phyloP scores from a whole-genome alignment of 2,888 invertebrate species.

The Elegia similella region DNA sequence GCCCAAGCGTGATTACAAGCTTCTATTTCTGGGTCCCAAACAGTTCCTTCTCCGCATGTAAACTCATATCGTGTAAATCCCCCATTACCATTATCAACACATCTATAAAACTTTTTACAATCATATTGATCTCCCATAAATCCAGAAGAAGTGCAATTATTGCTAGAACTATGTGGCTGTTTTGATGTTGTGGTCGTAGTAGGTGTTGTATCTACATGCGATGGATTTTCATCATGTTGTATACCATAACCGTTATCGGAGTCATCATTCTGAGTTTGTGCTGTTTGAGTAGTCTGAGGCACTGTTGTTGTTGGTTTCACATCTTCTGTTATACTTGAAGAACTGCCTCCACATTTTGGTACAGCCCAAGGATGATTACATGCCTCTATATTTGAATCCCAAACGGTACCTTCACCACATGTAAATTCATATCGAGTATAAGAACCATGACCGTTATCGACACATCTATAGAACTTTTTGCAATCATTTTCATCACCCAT shows the following conservation, averaged over 20 bases:
- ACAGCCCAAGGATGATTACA: constrained; percentile 79
- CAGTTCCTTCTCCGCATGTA: constrained; percentile 84
- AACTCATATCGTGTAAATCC: constrained; percentile 86
- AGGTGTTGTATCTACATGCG: constrained; percentile 22
- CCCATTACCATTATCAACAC: constrained; percentile 84
- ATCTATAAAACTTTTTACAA: constrained; percentile 89
- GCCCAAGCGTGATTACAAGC: constrained; percentile 80
- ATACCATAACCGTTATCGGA: constrained; percentile 4
- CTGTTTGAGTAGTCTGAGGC: not conserved
- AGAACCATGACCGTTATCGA: constrained; percentile 58
- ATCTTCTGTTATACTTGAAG: not conserved
- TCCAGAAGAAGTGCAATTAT: constrained; percentile 69
- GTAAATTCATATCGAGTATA: constrained; percentile 83
- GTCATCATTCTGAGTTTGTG: constrained; percentile 20
- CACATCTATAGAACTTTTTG: constrained; percentile 85
- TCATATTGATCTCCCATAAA: constrained; percentile 85
- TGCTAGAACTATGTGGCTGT: constrained; percentile 22
- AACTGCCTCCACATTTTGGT: constrained; percentile 42
- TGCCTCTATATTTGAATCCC: constrained; percentile 79
- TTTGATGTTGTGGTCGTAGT: constrained; percentile 26
- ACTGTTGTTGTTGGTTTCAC: not conserved
- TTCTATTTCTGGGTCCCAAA: constrained; percentile 80
- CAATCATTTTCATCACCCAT: constrained; percentile 82
- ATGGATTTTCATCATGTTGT: constrained; percentile 9
- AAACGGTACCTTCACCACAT: constrained; percentile 85